A percentile compares a stretch with the other conserved stretches of the same genome.
Conservation (phyloP, 2,888 invertebrate species). For the Melieria omissa region DNA sequence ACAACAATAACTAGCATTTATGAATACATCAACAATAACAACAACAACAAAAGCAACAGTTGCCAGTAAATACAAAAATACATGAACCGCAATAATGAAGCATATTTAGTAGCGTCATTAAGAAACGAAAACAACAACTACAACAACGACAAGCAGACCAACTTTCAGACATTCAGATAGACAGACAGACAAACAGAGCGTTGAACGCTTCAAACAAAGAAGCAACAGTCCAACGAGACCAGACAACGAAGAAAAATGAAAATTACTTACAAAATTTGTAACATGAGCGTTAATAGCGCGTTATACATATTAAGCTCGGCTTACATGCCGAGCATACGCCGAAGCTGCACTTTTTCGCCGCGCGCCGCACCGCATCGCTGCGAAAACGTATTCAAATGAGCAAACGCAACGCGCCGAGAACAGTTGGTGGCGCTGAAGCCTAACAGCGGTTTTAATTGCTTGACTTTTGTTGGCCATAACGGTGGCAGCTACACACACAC, state of each 20-base stretch:
- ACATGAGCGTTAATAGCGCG: slow-evolving; percentile 60
- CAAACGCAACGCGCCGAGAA: slow-evolving; percentile 41
- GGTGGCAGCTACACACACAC: not conserved
- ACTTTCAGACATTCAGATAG: slow-evolving; percentile 1
- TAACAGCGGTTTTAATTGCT: slow-evolving; percentile 34
- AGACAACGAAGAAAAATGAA: slow-evolving; percentile 8
- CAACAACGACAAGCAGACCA: slow-evolving; percentile 8
- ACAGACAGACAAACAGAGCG: slow-evolving; percentile 16
- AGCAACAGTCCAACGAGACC: slow-evolving; percentile 28
- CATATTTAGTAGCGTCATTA: slow-evolving; percentile 60
- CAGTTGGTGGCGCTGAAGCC: slow-evolving; percentile 42
- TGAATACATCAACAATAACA: slow-evolving; percentile 10
- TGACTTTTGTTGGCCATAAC: slow-evolving; percentile 30
- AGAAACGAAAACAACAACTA: slow-evolving; percentile 38
- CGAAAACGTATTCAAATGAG: slow-evolving; percentile 58
- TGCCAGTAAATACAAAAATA: not conserved
- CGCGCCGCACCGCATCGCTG: slow-evolving; percentile 38
- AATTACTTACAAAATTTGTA: slow-evolving; percentile 33
- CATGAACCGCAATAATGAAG: slow-evolving; percentile 53
- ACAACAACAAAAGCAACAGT: not conserved
- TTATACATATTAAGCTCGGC: slow-evolving; percentile 46
- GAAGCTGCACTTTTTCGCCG: not conserved
- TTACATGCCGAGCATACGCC: slow-evolving; percentile 3
- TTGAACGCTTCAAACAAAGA: slow-evolving; percentile 6
- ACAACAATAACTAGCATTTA: slow-evolving; percentile 14